Base-by-base conservation (phyloP, 2,797 vertebrate species). In the Mastacembelus armatus region DNA sequence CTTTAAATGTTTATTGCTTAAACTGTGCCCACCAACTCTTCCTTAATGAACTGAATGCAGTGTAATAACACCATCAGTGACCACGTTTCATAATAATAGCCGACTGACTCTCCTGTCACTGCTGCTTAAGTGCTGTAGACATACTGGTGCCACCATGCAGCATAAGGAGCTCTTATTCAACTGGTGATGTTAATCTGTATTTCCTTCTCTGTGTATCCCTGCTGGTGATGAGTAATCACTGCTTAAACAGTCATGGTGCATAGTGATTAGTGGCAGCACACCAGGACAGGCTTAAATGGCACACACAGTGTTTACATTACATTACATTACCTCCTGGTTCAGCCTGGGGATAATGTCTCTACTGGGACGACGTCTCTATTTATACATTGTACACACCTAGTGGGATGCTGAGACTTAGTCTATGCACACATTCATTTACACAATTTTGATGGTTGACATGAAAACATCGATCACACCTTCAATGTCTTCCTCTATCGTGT, bases 261-360 rank as follows among this genome's bases (percentile, higher is more conserved):
- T 3, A 22, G 65, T 74, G 86, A 86, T 83, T 77, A 72, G 75
- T 83, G 74, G 52, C 81, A 74, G 88, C 78, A 86, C 75, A 84
- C 78, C 80, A 72, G 70, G 65, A 78, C 36, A 5, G 73, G 21
- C 59, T 69, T 70, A 77, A n/a, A 71, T 68, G 64, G 66, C 80
- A 83, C 60, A 50, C 60, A 44, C 5, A 12, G 38, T 77, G 85
- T 85, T 90, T 80, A 88, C 80, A 77, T 86, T 79, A 71, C 16
- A 44, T 73, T 78, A 58, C 78, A 77, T 84, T 76, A 81, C 61
- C 66, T 81, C 62, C 62, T 6, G 33, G 59, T 80, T 77, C 66
- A 74, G 44, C 43, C 22, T 1, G 44, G 47, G 70, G 61, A 51
- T 67, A 63, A 57, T 21, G 56, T 57, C 61, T 71, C 64, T 78